phyloP scores from a whole-genome alignment of 2,797 vertebrate species.

The Natrix natrix region DNA sequence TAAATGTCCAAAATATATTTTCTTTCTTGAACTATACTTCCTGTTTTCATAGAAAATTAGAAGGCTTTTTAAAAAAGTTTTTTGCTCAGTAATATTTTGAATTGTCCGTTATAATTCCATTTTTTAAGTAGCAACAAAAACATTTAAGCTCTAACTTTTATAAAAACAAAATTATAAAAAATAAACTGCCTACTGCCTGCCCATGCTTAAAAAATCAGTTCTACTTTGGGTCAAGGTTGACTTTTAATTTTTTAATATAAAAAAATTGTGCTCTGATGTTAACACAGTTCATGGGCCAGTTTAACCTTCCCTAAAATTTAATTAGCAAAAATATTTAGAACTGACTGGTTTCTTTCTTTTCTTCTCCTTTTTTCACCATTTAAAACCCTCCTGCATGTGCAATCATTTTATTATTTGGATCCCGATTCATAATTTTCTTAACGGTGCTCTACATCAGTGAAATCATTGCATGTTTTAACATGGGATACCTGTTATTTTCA shows the following conservation, averaged over 20 bases:
- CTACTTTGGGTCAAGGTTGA: constrained; percentile 1
- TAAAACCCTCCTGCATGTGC: constrained; percentile 74
- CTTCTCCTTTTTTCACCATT: constrained; percentile 73
- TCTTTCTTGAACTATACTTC: constrained; percentile 45
- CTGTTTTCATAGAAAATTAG: constrained; percentile 39
- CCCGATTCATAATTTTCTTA: constrained; percentile 76
- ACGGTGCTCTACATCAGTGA: constrained; percentile 84
- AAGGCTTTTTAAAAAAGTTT: neutral
- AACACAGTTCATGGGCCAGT: constrained; percentile 56
- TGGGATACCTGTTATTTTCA: constrained; percentile 88
- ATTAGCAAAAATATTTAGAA: constrained; percentile 67
- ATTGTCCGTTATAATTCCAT: neutral
- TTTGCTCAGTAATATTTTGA: neutral
- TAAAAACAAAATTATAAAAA: neutral
- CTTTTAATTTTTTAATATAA: constrained; percentile 29
- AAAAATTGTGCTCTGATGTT: constrained; percentile 35
- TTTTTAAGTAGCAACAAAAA: neutral
- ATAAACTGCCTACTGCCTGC: neutral
- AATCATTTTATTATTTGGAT: constrained; percentile 71
- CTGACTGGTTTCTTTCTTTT: constrained; percentile 75
- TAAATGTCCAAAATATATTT: constrained; percentile 13
- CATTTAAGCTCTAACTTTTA: neutral
- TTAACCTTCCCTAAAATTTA: constrained; percentile 71
- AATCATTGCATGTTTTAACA: constrained; percentile 88
- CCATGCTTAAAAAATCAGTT: constrained; percentile 5